Conservation (phyloP, 1,140 invertebrate species). For the Eupeodes corollae region DNA sequence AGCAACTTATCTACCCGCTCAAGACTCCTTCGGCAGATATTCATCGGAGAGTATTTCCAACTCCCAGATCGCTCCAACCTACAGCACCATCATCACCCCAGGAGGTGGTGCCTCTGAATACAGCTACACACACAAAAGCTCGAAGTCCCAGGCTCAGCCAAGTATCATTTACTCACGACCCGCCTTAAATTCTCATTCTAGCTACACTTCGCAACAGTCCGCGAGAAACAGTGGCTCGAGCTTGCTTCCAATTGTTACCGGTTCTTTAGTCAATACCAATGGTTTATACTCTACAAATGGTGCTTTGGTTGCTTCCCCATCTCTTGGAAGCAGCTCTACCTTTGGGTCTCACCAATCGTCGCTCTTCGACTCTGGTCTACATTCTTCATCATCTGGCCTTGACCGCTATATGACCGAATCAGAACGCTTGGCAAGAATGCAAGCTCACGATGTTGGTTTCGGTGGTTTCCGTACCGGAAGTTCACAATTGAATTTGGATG, state of each 20-base stretch:
- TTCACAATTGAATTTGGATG: constrained; percentile 9
- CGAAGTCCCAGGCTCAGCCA: not conserved
- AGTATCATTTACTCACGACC: not conserved
- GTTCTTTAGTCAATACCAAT: too few species aligned
- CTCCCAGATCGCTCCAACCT: not conserved
- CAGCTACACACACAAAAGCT: not conserved
- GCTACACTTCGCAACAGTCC: too few species aligned
- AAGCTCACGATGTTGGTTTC: constrained; percentile 13
- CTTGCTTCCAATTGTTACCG: too few species aligned
- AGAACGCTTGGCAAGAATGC: constrained; percentile 13
- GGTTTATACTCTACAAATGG: too few species aligned
- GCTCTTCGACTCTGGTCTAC: not conserved
- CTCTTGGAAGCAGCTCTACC: not conserved
- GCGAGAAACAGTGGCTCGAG: too few species aligned
- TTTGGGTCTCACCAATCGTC: not conserved
- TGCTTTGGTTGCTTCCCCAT: not conserved
- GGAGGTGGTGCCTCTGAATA: not conserved
- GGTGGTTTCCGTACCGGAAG: constrained; percentile 11
- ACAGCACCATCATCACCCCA: not conserved
- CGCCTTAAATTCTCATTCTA: constrained; percentile 4
- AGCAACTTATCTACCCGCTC: not conserved
- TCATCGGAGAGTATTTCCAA: not conserved
- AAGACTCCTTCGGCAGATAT: too few species aligned
- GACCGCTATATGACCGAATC: constrained; percentile 11
- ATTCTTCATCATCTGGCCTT: not conserved